Evolutionary conservation across 2,888 invertebrate genomes (phyloP).

Genomic region (Drepana falcataria): DNA sequence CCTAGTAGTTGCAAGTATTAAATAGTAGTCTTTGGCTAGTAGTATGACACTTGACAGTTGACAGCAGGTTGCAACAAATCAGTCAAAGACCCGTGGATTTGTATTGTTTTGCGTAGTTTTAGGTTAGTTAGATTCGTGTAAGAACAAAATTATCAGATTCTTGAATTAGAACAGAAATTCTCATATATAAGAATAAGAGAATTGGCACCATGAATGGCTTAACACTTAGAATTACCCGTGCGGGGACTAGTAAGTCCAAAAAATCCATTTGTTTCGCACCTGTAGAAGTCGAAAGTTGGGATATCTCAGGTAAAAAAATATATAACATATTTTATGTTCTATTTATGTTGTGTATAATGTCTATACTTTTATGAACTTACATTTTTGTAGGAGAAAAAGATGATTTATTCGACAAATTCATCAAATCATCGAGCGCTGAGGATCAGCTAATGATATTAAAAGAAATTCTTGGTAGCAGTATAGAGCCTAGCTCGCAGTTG

Average conservation of each 20-base stretch:
- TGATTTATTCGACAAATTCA: constrained; percentile 27
- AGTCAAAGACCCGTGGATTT: not conserved
- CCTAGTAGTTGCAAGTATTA: too few species aligned
- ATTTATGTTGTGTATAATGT: too few species aligned
- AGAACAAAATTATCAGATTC: not conserved
- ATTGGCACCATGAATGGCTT: constrained; percentile 45
- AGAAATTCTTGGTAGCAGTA: constrained; percentile 25
- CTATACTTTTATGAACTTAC: too few species aligned
- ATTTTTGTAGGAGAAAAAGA: constrained; percentile 27
- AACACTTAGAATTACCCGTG: constrained; percentile 45
- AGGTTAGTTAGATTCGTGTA: too few species aligned
- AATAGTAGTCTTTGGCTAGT: too few species aligned
- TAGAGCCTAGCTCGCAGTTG: constrained; percentile 13
- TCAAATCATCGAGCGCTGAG: constrained; percentile 35
- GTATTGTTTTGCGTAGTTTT: not conserved
- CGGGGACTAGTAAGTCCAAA: constrained; percentile 40
- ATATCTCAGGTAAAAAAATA: constrained; percentile 11
- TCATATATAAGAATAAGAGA: not conserved
- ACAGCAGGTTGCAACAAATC: too few species aligned
- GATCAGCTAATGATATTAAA: constrained; percentile 47
- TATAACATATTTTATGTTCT: not conserved
- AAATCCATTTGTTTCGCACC: constrained; percentile 37
- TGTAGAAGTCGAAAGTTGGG: constrained; percentile 23
- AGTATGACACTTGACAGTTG: too few species aligned
- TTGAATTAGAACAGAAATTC: not conserved